Base-by-base conservation (phyloP, 2,113 vertebrate genomes). In the Pollimyrus isidori region DNA sequence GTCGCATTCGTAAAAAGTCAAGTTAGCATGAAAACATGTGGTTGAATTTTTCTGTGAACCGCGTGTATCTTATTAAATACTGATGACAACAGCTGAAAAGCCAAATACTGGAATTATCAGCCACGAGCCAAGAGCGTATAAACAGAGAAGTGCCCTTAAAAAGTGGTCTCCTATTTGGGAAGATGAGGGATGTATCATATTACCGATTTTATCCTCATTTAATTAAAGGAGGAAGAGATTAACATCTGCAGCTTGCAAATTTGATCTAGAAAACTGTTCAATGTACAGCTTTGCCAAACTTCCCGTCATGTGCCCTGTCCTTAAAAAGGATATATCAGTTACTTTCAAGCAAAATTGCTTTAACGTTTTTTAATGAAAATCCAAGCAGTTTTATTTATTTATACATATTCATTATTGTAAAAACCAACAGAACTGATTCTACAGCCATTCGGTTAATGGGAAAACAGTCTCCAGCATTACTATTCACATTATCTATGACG, bases 171-270 rank as follows among this genome's bases (percentile, higher is more conserved):
- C 46, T 30, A 56, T 23, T 21, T 83, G 4, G 39, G 23, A 5
- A 56, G 39, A 83, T 46, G 30, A 42, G 48, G 76, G 13, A 58
- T 26, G 50, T 58, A 56, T 85, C 39, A 89, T 30, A 62, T 89
- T 46, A 89, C 76, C 3, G 50, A 48, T 85, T 30, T 48, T 62
- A 89, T 83, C 52, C 80, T 39, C 42, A 11, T 84, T 84, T 89
- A 56, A 84, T 84, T 56, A 84, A 62, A 85, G 85, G 50, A 46
- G 88, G 52, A 89, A 80, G 88, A 80, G 88, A 89, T 89, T 89
- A 83, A 80, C 49, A 21, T 53, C 65, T 88, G 45, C 46, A 35
- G n/a, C n/a, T 69, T 73, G n/a, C 15, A 83, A 50, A 82, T 19
- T 83, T 80, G 48, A 83, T 82, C 30, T 82, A n/a, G 48, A 52